Percentiles rank a stretch among this genome's conserved stretches.
phyloP scores from a whole-genome alignment of 2,888 invertebrate genomes.

The Agonopterix subpropinquella region DNA sequence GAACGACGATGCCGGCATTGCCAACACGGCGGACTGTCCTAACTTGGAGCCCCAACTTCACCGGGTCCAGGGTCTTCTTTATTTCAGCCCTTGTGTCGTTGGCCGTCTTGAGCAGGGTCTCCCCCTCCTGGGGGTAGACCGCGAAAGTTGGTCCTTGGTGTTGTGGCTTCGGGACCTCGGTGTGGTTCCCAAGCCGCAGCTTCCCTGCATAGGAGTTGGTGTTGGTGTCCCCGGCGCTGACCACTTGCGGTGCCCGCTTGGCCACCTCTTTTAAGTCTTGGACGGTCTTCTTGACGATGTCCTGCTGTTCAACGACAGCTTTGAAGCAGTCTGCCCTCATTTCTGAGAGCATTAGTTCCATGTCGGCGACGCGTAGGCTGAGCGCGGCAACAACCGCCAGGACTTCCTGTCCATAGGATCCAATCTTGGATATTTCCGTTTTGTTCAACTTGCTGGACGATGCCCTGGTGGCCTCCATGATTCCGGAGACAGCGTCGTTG shows the following conservation, averaged over 20 bases:
- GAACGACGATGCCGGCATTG: neutral
- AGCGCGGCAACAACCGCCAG: neutral
- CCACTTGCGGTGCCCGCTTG: neutral
- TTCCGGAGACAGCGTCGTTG: conserved; percentile 41
- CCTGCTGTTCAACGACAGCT: too few species aligned
- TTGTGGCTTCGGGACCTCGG: neutral
- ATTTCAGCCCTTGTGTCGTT: neutral
- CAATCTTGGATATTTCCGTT: neutral
- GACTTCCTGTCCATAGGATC: neutral
- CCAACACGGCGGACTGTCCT: neutral
- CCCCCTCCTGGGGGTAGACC: neutral
- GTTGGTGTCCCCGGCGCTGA: neutral
- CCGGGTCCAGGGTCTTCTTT: neutral
- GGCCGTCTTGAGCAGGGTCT: conserved; percentile 16
- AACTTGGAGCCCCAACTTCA: neutral
- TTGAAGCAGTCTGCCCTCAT: neutral
- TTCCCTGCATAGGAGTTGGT: neutral
- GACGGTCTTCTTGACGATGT: neutral
- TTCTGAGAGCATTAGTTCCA: neutral
- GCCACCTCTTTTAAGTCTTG: neutral
- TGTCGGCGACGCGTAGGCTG: neutral
- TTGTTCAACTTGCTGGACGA: neutral
- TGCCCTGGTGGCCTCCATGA: neutral
- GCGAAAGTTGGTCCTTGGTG: neutral
- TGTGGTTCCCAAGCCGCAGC: conserved; percentile 55